Evolutionary conservation across 2,888 invertebrate genomes (phyloP), one percentile per base, ranked within the genome.

Genomic region (Spilarctia lutea): DNA sequence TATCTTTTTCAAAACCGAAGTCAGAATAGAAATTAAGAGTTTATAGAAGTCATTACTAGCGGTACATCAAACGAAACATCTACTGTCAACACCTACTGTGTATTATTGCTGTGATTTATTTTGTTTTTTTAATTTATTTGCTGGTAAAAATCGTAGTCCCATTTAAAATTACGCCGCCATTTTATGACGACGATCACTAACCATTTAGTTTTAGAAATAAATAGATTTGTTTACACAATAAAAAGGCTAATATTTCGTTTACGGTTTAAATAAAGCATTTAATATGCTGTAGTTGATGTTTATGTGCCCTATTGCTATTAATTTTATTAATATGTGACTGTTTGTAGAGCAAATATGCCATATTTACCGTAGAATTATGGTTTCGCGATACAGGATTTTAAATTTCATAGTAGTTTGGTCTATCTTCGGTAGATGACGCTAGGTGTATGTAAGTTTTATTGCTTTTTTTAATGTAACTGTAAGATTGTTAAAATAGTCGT

Each of bases 51-150:
- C 74, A 75, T 88, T 87, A 89, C 95, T 95, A 95, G 95, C 95
- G 88, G 94, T 94, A 94, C 91, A 80, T 79, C 75, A 93, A 94
- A 91, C 86, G 78, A 91, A 92, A 82, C 79, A 81, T 81, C 92
- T 89, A 81, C 81, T 65, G 68, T 81, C 72, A 81, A 93, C 93
- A 92, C 88, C 94, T 95, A 95, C 93, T 94, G 94, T 92, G 86
- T 92, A 93, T 95, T 95, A 94, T 94, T 95, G 95, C 94, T 95
- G 93, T 90, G 81, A 86, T 91, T 85, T 83, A 84, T 83, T 86
- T 86, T 85, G 85, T 88, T 87, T 81, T 66, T 39, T 24, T 39
- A 65, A 80, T 63, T 76, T 42, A 52, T 81, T 82, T 81, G 69
- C 71, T 77, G 78, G 84, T 86, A 86, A 89, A 89, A 89, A 90